Base-by-base conservation (phyloP, 2,888 invertebrate genomes). In the Lasius fuliginosus region DNA sequence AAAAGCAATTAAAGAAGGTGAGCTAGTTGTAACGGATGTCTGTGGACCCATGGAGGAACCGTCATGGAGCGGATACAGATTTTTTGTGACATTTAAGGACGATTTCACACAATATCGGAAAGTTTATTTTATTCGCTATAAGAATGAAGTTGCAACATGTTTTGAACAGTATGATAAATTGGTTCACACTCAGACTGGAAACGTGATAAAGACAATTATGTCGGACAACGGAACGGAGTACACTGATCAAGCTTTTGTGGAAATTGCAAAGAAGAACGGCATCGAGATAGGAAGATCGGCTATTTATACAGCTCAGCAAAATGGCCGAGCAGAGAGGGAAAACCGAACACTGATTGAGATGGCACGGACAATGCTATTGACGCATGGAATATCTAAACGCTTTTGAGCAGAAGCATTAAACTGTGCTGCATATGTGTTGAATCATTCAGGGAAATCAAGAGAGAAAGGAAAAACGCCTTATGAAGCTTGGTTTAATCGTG, bases 11-110 rank as follows among this genome's bases (percentile, higher is more conserved):
- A 40, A 67, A 30, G 18, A 36, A 15, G 74, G 82, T 12, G 74
- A 86, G 23, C 15, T 86, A 30, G 33, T 85, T 6, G 79, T 83
- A 42, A 77, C 85, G 23, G 85, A 85, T 40, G 82, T 86, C 40
- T 86, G 86, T 85, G 86, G 86, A 30, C 77, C 85, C 0, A 86
- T 86, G 84, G 65, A 75, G 15, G 76, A 85, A n/a, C n/a, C 73
- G 11, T 85, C 82, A 18, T 53, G 60, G n/a, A 42, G 79, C 12
- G 82, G 85, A 42, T 74, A 27, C 15, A 73, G 77, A 42, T 86
- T 58, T 12, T 86, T 85, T 65, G 84, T 85, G 6, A 82, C 79
- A 9, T 86, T 86, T 64, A 85, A 84, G 23, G 84, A 86, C 40
- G 81, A 86, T 62, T 86, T 46, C 9, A 18, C 84, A 5, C 84